Percentiles rank a stretch among this genome's conserved stretches.
These are phyloP conservation scores for Acanthosepion esculentum DNA, from an alignment of 2,888 invertebrate genomes.

Conservation along the genomic window DNA sequence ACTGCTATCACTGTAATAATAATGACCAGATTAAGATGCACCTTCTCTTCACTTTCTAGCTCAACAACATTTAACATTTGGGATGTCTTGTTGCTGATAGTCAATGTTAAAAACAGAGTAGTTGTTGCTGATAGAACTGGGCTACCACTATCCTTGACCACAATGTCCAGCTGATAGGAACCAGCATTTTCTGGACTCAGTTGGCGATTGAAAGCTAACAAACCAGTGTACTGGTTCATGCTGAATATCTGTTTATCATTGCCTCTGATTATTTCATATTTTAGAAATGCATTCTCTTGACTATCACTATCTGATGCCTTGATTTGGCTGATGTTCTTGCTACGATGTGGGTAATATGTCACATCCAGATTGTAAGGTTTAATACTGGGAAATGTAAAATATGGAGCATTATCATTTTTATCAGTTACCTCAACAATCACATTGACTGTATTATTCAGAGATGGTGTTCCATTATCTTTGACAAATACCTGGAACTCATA, in stretches of 20 bases:
- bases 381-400: constrained; percentile 18
- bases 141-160: background rate
- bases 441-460: background rate
- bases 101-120: background rate
- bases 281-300: constrained; percentile 6
- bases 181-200: background rate
- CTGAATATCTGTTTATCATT: constrained; percentile 16
- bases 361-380: constrained; percentile 18
- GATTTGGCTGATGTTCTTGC: background rate
- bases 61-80: background rate
- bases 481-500: background rate
- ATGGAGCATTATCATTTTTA: constrained; percentile 33
- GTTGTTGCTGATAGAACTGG: constrained; percentile 33
- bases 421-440: background rate
- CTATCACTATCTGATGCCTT: background rate
- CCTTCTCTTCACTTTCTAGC: background rate
- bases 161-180: background rate
- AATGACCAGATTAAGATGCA: background rate
- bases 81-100: background rate
- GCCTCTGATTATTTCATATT: constrained; percentile 10
- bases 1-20: constrained; percentile 20
- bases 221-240: constrained; percentile 4
- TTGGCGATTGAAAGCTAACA: background rate
- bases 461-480: background rate
- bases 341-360: background rate